These are phyloP conservation scores for Tachycineta bicolor DNA, from an alignment of 2,113 vertebrate species.

Conservation along the genomic window DNA sequence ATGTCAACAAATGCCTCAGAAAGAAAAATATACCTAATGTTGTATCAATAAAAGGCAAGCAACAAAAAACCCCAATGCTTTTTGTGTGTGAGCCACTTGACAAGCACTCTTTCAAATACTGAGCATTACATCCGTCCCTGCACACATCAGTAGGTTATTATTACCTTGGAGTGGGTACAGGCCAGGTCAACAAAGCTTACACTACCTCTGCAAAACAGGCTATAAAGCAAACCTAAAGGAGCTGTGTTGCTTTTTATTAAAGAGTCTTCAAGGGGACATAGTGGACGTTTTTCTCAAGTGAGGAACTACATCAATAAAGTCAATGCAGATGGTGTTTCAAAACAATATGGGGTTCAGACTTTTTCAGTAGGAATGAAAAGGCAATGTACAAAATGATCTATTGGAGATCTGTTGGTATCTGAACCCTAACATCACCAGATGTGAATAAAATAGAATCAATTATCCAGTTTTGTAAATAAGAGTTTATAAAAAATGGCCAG, in stretches of 20 bases:
- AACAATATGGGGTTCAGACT: not conserved
- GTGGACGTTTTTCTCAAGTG: not conserved
- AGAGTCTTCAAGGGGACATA: not conserved
- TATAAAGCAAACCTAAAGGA: conserved; percentile 13
- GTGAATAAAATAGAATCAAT: not conserved
- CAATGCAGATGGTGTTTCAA: not conserved
- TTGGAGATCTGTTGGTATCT: not conserved
- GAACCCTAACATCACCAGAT: not conserved
- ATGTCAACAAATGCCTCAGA: not conserved
- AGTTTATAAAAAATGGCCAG: not conserved
- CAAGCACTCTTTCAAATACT: not conserved
- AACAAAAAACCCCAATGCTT: not conserved
- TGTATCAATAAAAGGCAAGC: not conserved
- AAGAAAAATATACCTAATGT: not conserved
- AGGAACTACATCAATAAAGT: not conserved
- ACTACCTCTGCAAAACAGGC: not conserved
- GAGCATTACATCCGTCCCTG: not conserved
- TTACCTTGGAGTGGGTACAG: not conserved
- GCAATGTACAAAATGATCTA: not conserved
- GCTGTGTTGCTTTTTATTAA: not conserved
- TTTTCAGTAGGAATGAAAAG: not conserved
- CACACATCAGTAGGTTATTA: not conserved
- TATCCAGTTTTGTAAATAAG: not conserved
- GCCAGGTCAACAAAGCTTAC: conserved; percentile 8
- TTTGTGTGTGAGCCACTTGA: not conserved